Percentiles rank a stretch among this genome's conserved stretches.
Evolutionary conservation across 53 echinoderm and acorn worm genomes (phyloP).

Genomic region (Hippasteria phrygiana): DNA sequence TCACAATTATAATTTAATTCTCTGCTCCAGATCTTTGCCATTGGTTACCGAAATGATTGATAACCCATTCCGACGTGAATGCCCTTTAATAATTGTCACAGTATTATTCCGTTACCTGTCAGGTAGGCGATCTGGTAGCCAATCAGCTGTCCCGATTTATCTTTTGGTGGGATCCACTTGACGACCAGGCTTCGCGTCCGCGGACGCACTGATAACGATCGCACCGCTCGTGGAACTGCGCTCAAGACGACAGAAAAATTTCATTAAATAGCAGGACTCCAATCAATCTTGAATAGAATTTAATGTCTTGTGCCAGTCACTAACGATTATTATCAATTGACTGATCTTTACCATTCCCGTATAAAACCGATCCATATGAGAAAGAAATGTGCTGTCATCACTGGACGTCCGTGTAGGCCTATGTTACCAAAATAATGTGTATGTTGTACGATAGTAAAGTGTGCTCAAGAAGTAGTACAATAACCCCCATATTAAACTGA

Average conservation of each 20-base stretch:
- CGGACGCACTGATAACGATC: constrained; percentile 26
- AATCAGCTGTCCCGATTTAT: constrained; percentile 16
- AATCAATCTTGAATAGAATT: too few species aligned
- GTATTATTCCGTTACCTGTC: constrained; percentile 2
- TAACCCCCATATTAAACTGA: too few species aligned
- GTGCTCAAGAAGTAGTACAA: too few species aligned
- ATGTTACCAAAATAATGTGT: too few species aligned
- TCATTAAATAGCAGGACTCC: not conserved
- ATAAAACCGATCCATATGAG: too few species aligned
- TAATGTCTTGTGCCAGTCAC: too few species aligned
- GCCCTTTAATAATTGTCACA: not conserved
- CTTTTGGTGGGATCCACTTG: constrained; percentile 51
- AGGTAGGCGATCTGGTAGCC: constrained; percentile 41
- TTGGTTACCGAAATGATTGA: not conserved
- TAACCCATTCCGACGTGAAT: not conserved
- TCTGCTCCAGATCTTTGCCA: not conserved
- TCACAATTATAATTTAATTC: not conserved
- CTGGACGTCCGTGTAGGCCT: too few species aligned
- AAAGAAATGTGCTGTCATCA: too few species aligned
- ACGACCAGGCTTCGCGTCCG: constrained; percentile 5
- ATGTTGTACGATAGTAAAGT: too few species aligned
- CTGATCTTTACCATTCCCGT: too few species aligned
- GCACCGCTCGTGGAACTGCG: constrained; percentile 35
- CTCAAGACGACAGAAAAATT: not conserved
- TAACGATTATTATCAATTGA: too few species aligned